Conservation (phyloP, 2,888 invertebrate species). For the Campoplex nolae region DNA sequence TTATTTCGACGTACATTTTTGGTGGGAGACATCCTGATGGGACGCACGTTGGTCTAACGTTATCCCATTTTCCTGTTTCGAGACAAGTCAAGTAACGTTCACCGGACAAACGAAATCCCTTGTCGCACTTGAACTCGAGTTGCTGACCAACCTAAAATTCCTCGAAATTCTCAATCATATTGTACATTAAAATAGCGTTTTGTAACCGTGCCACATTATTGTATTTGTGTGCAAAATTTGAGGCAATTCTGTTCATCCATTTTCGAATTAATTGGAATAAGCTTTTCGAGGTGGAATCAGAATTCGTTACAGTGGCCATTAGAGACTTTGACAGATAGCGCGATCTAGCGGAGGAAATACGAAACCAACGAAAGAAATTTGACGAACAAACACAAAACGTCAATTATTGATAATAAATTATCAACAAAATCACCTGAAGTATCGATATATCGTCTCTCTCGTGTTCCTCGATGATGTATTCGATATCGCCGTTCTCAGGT, state of each 20-base stretch:
- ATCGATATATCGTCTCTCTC: slow-evolving; percentile 79
- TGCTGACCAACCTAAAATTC: slow-evolving; percentile 84
- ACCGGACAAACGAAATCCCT: slow-evolving; percentile 84
- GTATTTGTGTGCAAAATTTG: not conserved
- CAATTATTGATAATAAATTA: not conserved
- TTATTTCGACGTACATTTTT: slow-evolving; percentile 64
- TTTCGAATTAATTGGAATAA: not conserved
- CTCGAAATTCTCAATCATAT: slow-evolving; percentile 12
- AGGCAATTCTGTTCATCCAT: not conserved
- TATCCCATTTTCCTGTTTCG: slow-evolving; percentile 86
- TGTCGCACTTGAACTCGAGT: slow-evolving; percentile 86
- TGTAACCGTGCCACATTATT: not conserved
- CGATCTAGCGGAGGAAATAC: not conserved
- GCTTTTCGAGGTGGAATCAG: not conserved
- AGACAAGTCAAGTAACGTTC: slow-evolving; percentile 86
- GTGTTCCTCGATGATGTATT: slow-evolving; percentile 82
- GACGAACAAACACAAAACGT: not conserved
- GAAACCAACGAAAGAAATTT: not conserved
- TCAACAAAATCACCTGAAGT: slow-evolving; percentile 73
- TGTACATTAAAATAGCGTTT: not conserved
- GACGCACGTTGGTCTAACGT: slow-evolving; percentile 83
- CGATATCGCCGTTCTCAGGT: slow-evolving; percentile 80
- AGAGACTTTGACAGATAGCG: not conserved
- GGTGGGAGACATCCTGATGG: slow-evolving; percentile 83
- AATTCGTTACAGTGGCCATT: not conserved